Evolutionary conservation across 35 echinoderm and acorn worm genomes (phyloP).

Genomic region (Ptychodera flava): DNA sequence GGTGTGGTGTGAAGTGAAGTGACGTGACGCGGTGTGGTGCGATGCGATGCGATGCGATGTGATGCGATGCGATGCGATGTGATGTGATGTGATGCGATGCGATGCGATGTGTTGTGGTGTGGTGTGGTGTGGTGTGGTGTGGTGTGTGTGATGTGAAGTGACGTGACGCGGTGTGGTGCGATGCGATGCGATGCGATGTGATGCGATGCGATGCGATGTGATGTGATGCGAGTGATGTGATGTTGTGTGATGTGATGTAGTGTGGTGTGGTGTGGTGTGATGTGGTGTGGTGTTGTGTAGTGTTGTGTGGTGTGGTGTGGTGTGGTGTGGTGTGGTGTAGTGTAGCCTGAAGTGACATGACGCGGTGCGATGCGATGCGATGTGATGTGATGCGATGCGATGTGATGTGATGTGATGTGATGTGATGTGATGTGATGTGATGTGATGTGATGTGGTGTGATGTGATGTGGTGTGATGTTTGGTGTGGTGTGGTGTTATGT

Average conservation of each 20-base stretch:
- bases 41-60: constrained; percentile 30
- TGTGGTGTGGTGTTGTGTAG: constrained; percentile 20
- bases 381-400: constrained; percentile 17
- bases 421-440: constrained; percentile 20
- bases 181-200: constrained; percentile 35
- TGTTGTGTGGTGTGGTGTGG: constrained; percentile 16
- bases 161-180: neutral
- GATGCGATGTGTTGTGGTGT: constrained; percentile 31
- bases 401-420: constrained; percentile 33
- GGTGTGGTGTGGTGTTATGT: neutral
- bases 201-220: constrained; percentile 32
- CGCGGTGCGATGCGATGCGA: constrained; percentile 13
- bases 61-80: constrained; percentile 32
- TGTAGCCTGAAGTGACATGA: neutral
- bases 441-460: neutral
- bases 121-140: neutral
- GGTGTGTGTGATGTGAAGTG: neutral
- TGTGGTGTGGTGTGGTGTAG: constrained; percentile 13
- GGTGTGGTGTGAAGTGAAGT: constrained; percentile 19
- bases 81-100: constrained; percentile 39
- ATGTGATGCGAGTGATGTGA: constrained; percentile 9
- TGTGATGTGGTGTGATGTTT: neutral
- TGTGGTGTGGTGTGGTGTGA: constrained; percentile 16
- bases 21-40: constrained; percentile 7
- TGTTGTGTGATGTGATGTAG: constrained; percentile 1